These are phyloP conservation scores for Macroglossus sobrinus DNA, from an alignment of 2,113 vertebrate species.

Conservation along the genomic window DNA sequence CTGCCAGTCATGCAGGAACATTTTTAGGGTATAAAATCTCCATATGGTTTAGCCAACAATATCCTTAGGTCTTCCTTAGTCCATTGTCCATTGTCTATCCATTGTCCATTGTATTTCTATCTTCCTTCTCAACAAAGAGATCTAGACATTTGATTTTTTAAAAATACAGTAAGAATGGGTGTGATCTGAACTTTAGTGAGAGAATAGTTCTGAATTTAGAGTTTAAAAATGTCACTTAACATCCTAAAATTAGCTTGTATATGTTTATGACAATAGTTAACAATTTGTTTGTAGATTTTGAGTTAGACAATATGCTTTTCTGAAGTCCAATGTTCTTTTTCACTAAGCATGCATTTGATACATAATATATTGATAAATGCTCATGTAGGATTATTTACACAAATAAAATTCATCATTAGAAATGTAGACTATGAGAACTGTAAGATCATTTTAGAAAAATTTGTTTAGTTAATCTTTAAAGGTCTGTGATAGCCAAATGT, in stretches of 20 bases:
- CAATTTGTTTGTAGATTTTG: not conserved
- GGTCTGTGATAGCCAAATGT: not conserved
- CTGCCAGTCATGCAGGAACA: not conserved
- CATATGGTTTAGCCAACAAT: rapidly evolving
- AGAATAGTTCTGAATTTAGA: not conserved
- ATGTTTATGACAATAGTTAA: not conserved
- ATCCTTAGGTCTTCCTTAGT: not conserved
- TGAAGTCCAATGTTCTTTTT: not conserved
- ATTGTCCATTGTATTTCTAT: not conserved
- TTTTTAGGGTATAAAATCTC: not conserved
- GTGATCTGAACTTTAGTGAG: not conserved
- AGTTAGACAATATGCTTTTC: not conserved
- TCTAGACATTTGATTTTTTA: not conserved
- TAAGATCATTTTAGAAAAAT: not conserved
- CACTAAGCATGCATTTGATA: not conserved
- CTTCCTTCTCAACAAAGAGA: not conserved
- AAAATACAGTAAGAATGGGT: not conserved
- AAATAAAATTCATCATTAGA: not conserved
- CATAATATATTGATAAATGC: not conserved
- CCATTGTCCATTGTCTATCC: not conserved
- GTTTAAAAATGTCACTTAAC: not conserved
- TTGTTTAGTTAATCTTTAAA: not conserved
- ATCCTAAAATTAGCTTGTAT: not conserved
- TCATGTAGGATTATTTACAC: not conserved
- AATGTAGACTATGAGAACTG: not conserved